Percentiles rank a stretch among this genome's conserved stretches.
These are phyloP conservation scores for Gymnogyps californianus DNA, from an alignment of 2,113 vertebrate species.

Conservation along the genomic window DNA sequence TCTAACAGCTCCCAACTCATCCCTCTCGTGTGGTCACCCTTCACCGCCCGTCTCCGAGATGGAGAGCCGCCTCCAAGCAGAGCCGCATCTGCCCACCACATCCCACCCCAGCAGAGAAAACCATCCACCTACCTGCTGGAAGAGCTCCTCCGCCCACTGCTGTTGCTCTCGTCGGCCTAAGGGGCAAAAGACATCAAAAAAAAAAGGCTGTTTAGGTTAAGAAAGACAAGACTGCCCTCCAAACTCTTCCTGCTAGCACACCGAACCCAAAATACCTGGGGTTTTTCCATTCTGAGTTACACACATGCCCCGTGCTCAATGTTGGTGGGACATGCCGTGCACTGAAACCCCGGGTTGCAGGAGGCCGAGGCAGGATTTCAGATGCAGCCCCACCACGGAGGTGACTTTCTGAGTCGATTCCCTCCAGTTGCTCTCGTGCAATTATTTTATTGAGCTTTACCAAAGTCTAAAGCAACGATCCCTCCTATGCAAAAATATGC, in stretches of 20 bases:
- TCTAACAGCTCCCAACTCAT: neutral
- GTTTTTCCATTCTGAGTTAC: neutral
- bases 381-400: neutral
- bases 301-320: fast-evolving
- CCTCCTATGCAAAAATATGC: fast-evolving
- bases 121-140: conserved; percentile 67
- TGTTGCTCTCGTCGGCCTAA: conserved; percentile 74
- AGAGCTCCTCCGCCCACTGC: conserved; percentile 69
- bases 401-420: fast-evolving
- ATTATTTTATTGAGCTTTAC: neutral
- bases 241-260: neutral
- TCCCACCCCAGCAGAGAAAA: neutral
- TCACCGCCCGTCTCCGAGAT: fast-evolving
- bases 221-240: neutral
- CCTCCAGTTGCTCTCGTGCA: fast-evolving
- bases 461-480: fast-evolving
- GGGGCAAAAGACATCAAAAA: neutral
- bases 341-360: fast-evolving
- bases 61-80: fast-evolving
- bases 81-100: neutral
- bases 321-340: fast-evolving
- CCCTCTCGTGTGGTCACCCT: fast-evolving
- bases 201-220: neutral
- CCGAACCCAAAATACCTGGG: fast-evolving
- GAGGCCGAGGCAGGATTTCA: too few relatives aligned